phyloP scores from a whole-genome alignment of 2,113 vertebrate genomes.

The Boulengeromyrus knoepffleri region DNA sequence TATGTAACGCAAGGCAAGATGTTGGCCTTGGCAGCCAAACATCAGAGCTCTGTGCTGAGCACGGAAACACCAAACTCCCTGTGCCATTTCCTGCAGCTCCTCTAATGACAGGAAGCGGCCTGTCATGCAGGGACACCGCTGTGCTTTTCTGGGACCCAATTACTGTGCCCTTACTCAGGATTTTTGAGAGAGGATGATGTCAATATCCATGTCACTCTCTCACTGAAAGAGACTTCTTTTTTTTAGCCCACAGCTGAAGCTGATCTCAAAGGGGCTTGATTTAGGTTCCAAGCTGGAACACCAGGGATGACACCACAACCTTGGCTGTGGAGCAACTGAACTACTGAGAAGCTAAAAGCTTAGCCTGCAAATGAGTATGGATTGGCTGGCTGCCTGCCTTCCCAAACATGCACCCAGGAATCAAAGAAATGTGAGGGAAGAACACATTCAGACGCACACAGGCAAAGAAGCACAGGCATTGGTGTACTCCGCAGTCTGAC shows the following conservation, averaged over 20 bases:
- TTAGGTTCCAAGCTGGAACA: not conserved
- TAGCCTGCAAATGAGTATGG: not conserved
- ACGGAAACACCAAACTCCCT: not conserved
- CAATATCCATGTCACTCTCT: not conserved
- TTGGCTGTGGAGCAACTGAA: not conserved
- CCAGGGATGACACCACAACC: not conserved
- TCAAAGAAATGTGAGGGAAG: not conserved
- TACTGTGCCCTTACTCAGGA: not conserved
- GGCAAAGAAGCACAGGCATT: slow-evolving; percentile 59
- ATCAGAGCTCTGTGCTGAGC: not conserved
- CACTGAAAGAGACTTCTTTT: not conserved
- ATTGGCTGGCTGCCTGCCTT: not conserved
- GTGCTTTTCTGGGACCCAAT: slow-evolving; percentile 3
- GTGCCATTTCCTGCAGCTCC: not conserved
- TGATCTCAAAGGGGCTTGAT: not conserved
- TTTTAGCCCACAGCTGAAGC: not conserved
- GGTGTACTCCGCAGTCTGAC: slow-evolving; percentile 72
- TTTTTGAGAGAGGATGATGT: not conserved
- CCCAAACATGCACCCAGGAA: not conserved
- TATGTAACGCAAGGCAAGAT: not conserved
- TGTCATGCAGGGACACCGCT: not conserved
- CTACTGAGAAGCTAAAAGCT: not conserved
- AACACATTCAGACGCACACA: slow-evolving; percentile 53
- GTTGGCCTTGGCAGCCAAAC: not conserved
- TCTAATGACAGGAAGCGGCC: not conserved